A percentile compares a stretch with the other conserved stretches of the same genome.
phyloP scores from a whole-genome alignment of 2,888 invertebrate species.

The Leptura quadrifasciata region DNA sequence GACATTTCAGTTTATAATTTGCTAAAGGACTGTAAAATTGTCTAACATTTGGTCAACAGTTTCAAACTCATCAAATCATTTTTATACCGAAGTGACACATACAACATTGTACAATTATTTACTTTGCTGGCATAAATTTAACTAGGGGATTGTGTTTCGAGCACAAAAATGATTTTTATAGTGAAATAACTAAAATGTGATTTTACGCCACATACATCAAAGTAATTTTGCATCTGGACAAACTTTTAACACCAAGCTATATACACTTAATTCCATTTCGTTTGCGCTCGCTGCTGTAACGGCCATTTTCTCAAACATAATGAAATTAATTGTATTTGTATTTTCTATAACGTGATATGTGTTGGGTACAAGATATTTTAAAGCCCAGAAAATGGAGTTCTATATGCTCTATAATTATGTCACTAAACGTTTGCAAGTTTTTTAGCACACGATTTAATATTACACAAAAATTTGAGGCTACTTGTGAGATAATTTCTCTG shows the following conservation, averaged over 20 bases:
- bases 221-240: constrained; percentile 48
- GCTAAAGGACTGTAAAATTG: constrained; percentile 67
- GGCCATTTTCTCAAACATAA: constrained; percentile 8
- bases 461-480: constrained; percentile 40
- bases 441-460: constrained; percentile 40
- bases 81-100: constrained; percentile 54
- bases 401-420: constrained; percentile 42
- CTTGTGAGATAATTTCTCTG: constrained; percentile 43
- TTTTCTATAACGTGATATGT: constrained; percentile 45
- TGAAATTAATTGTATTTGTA: constrained; percentile 29
- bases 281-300: constrained; percentile 4
- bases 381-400: constrained; percentile 55
- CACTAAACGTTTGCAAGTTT: constrained; percentile 38
- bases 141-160: constrained; percentile 27
- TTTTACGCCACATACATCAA: constrained; percentile 43
- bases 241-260: constrained; percentile 50
- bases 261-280: constrained; percentile 41
- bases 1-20: constrained; percentile 73
- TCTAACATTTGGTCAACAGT: constrained; percentile 71
- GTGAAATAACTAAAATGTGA: constrained; percentile 37
- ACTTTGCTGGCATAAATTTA: constrained; percentile 19
- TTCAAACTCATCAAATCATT: constrained; percentile 57
- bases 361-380: constrained; percentile 45
- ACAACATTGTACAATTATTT: constrained; percentile 33
- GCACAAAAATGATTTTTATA: constrained; percentile 53